Conservation (phyloP, 2,113 vertebrate species). For the Lepus americanus region DNA sequence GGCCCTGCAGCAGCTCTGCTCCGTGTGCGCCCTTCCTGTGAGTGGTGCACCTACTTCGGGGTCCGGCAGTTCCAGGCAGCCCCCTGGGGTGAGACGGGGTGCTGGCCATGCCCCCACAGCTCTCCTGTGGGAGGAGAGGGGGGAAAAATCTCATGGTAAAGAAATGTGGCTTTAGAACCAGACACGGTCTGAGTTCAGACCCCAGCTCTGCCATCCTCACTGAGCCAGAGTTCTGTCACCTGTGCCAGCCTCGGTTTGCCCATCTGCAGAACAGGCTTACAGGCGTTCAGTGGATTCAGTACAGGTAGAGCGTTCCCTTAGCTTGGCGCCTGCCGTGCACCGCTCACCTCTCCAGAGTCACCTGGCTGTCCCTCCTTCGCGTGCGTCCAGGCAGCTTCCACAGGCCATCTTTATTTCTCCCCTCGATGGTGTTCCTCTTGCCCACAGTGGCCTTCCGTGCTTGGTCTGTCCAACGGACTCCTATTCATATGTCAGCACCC, state of each 20-base stretch:
- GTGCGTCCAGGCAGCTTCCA: not conserved
- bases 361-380: not conserved
- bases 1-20: constrained; percentile 62
- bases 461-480: not conserved
- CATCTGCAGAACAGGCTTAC: not conserved
- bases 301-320: not conserved
- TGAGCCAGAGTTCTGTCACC: not conserved
- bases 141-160: not conserved
- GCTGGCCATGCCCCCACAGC: accelerated
- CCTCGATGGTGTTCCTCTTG: not conserved
- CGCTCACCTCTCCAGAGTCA: not conserved
- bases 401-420: too few relatives aligned
- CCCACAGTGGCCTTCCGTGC: not conserved
- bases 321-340: not conserved
- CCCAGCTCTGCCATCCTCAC: not conserved
- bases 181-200: not conserved
- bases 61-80: constrained; percentile 9
- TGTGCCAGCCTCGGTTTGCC: not conserved
- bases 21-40: not conserved
- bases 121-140: not conserved
- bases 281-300: not conserved
- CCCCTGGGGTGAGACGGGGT: not conserved
- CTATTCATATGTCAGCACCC: not conserved
- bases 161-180: not conserved
- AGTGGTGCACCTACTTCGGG: not conserved